Percentiles rank a stretch among this genome's conserved stretches.
phyloP scores from a whole-genome alignment of 2,113 vertebrate genomes.

The Boleophthalmus pectinirostris region DNA sequence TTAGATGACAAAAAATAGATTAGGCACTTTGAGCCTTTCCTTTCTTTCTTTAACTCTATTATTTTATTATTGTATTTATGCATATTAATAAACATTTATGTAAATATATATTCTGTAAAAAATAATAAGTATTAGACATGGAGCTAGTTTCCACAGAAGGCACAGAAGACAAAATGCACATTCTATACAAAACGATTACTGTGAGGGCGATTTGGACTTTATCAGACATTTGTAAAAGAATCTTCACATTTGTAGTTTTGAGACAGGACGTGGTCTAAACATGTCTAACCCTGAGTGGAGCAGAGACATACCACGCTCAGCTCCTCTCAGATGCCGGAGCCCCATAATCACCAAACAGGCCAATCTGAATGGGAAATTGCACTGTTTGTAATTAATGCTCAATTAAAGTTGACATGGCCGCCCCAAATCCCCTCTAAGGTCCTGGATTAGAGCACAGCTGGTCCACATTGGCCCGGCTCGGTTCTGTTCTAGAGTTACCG shows the following conservation, averaged over 20 bases:
- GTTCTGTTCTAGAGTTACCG: conserved; percentile 66
- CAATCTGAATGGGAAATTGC: conserved; percentile 60
- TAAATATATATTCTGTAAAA: no score
- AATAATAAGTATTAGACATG: no score
- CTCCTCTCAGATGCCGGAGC: conserved; percentile 17
- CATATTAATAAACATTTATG: no score
- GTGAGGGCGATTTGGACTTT: background rate
- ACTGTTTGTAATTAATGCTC: conserved; percentile 74
- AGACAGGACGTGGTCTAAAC: background rate
- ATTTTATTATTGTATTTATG: no score
- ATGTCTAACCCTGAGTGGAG: conserved; percentile 9
- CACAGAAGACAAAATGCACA: no score
- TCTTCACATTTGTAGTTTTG: background rate
- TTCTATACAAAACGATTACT: no score
- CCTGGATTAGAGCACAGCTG: conserved; percentile 76
- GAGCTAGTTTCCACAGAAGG: no score
- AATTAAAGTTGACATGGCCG: conserved; percentile 68
- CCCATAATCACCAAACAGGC: conserved; percentile 43
- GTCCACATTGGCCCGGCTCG: conserved; percentile 60
- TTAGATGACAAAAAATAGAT: no score
- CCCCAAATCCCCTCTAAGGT: conserved; percentile 69
- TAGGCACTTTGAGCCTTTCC: no score
- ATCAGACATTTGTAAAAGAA: background rate
- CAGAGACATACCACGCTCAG: conserved; percentile 16
- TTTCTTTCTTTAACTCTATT: no score